These are phyloP conservation scores for Rattus norvegicus DNA, from an alignment of 2,113 vertebrate genomes.

Conservation along the genomic window DNA sequence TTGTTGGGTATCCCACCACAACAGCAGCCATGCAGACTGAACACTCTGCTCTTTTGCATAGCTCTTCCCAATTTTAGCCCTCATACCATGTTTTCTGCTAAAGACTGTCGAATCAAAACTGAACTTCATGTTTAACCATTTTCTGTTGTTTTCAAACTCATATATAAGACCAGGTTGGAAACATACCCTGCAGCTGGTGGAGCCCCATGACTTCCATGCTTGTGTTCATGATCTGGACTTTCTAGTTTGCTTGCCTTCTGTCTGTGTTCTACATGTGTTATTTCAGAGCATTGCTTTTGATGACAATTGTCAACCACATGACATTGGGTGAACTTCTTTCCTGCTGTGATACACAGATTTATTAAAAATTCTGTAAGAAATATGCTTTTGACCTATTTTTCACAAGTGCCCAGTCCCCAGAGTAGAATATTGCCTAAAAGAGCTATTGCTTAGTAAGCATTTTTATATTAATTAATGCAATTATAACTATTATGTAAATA, in stretches of 20 bases:
- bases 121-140: neutral
- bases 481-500: neutral
- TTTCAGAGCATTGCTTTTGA: neutral
- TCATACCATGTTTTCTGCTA: neutral
- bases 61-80: neutral
- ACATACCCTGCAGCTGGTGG: too few species aligned
- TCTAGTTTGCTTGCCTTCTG: too few species aligned
- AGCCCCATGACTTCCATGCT: neutral
- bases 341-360: neutral
- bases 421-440: too few species aligned
- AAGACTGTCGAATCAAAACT: neutral
- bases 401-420: neutral
- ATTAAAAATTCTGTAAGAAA: neutral
- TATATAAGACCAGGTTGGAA: neutral
- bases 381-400: neutral
- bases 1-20: neutral
- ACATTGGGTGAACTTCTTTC: neutral
- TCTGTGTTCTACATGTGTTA: neutral
- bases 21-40: neutral
- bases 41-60: neutral
- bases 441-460: neutral
- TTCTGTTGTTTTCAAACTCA: neutral
- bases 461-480: neutral
- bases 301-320: neutral
- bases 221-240: neutral